A percentile compares a stretch with the other conserved stretches of the same genome.
phyloP scores from a whole-genome alignment of 1,140 invertebrate species.

The Propsilocerus akamusi region DNA sequence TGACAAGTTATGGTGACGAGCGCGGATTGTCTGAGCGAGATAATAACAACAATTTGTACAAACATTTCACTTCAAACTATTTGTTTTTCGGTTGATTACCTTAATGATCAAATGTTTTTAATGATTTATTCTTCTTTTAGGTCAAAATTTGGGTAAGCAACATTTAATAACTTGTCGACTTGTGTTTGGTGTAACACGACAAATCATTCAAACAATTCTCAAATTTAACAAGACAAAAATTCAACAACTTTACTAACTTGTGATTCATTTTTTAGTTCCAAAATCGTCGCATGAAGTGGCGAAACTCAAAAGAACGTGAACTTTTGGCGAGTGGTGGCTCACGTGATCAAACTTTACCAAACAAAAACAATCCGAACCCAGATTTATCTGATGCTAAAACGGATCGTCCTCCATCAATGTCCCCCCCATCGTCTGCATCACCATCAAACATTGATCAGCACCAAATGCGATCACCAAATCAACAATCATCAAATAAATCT shows the following conservation, averaged over 20 bases:
- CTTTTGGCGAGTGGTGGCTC: slow-evolving; percentile 80
- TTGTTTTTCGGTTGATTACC: no score
- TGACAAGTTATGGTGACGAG: no score
- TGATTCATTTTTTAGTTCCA: slow-evolving; percentile 96
- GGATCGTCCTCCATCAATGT: slow-evolving; percentile 43
- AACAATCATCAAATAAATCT: not conserved
- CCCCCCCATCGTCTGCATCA: slow-evolving; percentile 18
- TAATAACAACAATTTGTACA: no score
- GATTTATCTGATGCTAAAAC: slow-evolving; percentile 80
- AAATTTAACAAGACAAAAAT: slow-evolving; percentile 14
- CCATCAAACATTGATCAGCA: slow-evolving; percentile 10
- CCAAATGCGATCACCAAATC: slow-evolving; percentile 8
- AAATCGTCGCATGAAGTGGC: slow-evolving; percentile 91
- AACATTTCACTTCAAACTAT: no score
- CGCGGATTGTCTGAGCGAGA: no score
- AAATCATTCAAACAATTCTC: not conserved
- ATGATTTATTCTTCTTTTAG: not conserved
- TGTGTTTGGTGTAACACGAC: slow-evolving; percentile 3
- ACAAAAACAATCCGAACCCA: slow-evolving; percentile 93
- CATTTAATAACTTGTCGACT: no score
- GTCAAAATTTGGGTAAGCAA: not conserved
- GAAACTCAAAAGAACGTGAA: slow-evolving; percentile 93
- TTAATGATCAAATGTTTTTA: no score
- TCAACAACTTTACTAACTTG: slow-evolving; percentile 19
- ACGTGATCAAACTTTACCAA: slow-evolving; percentile 84